Conservation (phyloP, 2,113 vertebrate species). For the Phalacrocorax carbo region DNA sequence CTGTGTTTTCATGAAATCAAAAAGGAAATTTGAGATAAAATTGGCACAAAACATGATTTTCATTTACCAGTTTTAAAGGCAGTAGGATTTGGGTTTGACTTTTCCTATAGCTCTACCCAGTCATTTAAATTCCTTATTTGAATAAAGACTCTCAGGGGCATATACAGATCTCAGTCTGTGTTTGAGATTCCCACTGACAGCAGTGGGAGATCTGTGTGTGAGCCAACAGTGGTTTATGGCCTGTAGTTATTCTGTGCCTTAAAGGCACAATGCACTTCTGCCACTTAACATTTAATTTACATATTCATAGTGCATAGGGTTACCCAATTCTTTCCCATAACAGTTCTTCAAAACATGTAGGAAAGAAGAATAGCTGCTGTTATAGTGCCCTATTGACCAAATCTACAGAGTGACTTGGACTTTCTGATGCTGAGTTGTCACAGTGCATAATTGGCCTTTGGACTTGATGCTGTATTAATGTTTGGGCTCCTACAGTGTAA, state of each 20-base stretch:
- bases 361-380: not conserved
- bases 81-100: not conserved
- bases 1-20: not conserved
- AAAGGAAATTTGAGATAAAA: not conserved
- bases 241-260: not conserved
- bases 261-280: slow-evolving; percentile 29
- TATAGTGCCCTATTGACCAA: not conserved
- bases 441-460: not conserved
- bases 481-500: not conserved
- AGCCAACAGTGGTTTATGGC: slow-evolving; percentile 20
- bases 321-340: not conserved
- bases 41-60: not conserved
- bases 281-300: slow-evolving; percentile 50
- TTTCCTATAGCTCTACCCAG: not conserved
- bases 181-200: slow-evolving; percentile 40
- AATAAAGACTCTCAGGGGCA: slow-evolving; percentile 9
- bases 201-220: slow-evolving; percentile 18
- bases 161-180: not conserved
- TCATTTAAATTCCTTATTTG: slow-evolving; percentile 24
- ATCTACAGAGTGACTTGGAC: not conserved
- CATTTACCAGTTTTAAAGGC: not conserved
- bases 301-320: not conserved
- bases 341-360: not conserved
- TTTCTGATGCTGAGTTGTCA: not conserved
- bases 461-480: not conserved